Conservation (phyloP, 92 coral and sea anemone genomes). For the Siderastrea radians region DNA sequence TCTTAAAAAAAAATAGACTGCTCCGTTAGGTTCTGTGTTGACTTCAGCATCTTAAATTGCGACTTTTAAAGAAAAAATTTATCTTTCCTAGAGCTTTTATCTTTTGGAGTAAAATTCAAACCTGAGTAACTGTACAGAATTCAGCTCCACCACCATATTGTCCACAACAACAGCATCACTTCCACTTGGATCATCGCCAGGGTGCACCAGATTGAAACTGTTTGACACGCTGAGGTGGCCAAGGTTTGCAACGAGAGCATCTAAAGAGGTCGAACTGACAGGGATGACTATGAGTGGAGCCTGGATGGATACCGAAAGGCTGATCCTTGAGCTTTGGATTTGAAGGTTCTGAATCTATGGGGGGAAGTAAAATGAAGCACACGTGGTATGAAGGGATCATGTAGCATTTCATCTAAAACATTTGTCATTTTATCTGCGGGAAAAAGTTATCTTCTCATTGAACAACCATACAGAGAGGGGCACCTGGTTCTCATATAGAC, state of each 20-base stretch:
- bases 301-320: conserved; percentile 87
- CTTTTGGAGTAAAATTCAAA: conserved; percentile 10
- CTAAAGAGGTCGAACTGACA: conserved; percentile 83
- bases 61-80: no score
- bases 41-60: background rate
- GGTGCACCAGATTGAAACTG: conserved; percentile 75
- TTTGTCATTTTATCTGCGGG: background rate
- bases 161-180: conserved; percentile 90
- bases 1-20: no score
- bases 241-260: conserved; percentile 90
- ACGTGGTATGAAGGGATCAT: background rate
- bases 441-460: no score
- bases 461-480: no score
- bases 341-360: conserved; percentile 89
- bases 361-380: background rate
- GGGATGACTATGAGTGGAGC: conserved; percentile 95
- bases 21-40: background rate
- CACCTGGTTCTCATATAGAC: no score
- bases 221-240: conserved; percentile 90
- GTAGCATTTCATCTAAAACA: no score
- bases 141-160: conserved; percentile 89
- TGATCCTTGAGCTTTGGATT: conserved; percentile 86
- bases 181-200: conserved; percentile 74
- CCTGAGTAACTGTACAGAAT: conserved; percentile 92
- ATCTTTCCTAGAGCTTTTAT: background rate